Conservation (phyloP, 2,888 invertebrate species). For the Argynnis bischoffii region DNA sequence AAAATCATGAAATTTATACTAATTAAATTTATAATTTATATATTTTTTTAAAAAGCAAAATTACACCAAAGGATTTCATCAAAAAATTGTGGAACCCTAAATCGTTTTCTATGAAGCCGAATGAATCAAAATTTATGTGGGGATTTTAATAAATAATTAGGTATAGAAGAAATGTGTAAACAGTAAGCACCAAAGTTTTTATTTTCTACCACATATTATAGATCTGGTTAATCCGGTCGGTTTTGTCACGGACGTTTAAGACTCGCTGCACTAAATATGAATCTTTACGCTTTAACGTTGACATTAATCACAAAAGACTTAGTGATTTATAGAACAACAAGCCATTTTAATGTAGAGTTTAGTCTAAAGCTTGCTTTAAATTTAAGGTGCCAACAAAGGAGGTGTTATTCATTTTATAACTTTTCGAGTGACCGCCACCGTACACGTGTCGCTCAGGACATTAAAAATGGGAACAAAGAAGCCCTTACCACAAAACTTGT, state of each 20-base stretch:
- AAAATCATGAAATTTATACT: not conserved
- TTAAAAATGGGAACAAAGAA: conserved; percentile 48
- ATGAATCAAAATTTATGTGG: conserved; percentile 67
- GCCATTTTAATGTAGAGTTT: conserved; percentile 59
- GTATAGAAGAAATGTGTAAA: conserved; percentile 66
- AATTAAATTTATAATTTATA: no score
- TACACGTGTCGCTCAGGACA: conserved; percentile 48
- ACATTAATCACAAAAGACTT: conserved; percentile 78
- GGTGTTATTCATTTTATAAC: conserved; percentile 61
- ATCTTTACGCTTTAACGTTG: conserved; percentile 73
- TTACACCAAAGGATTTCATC: not conserved
- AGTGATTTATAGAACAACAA: conserved; percentile 70
- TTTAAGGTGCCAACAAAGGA: conserved; percentile 57
- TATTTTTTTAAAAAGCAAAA: no score
- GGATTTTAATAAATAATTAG: conserved; percentile 75
- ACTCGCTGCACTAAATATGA: conserved; percentile 74
- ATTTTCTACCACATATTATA: conserved; percentile 64
- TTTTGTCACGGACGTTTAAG: conserved; percentile 62
- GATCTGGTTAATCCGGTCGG: conserved; percentile 60
- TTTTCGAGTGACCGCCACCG: conserved; percentile 51
- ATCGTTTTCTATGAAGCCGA: conserved; percentile 46
- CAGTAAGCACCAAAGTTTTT: conserved; percentile 71
- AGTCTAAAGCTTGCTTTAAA: conserved; percentile 50
- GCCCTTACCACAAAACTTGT: conserved; percentile 38
- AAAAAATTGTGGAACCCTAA: conserved; percentile 42